Base-by-base conservation (phyloP, 2,113 vertebrate species). In the Catagonus wagneri region DNA sequence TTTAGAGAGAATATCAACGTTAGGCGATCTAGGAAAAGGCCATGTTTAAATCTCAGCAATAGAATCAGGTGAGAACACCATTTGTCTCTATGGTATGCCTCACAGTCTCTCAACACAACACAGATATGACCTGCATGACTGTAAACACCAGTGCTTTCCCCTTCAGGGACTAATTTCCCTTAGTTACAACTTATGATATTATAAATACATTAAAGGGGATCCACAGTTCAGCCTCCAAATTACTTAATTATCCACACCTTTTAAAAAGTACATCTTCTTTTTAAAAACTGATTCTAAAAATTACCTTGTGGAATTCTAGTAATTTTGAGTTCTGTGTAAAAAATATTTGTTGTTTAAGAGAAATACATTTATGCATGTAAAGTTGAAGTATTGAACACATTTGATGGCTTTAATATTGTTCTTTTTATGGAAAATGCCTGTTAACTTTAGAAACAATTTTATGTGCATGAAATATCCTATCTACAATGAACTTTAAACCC, bases 391-490 rank as follows among this genome's bases (percentile, higher is more conserved):
- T 29, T 66, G 9, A 10, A 8, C 25, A 76, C 34, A 95, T 44
- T 94, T 78, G 56, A 86, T 79, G 19, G 66, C 65, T 96, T 96
- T 94, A n/a, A 83, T 79, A 50, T 25, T 72, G 20, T 63, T 36
- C 56, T 63, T 68, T 87, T 83, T 50, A 39, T 66, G 14, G 63
- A n/a, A 97, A 97, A 95, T 90, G 69, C 68, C 72, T 92, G 20
- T 50, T 95, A 98, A 95, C 66, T 93, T 97, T 78, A 66, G 63
- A 69, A 86, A 79, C 88, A 88, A 50, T 58, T 80, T 8, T 60
- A 79, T 17, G 29, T 93, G 93, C 97, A 97, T 95, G 74, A 96
- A 97, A 96, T 86, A 95, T 86, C 36, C 52, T 89, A 90, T 60
- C 58, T 96, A 93, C 66, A 78, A 78, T 89, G 93, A 97, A 94